Evolutionary conservation across 2,113 vertebrate genomes (phyloP).

Genomic region (Mixornis gularis): DNA sequence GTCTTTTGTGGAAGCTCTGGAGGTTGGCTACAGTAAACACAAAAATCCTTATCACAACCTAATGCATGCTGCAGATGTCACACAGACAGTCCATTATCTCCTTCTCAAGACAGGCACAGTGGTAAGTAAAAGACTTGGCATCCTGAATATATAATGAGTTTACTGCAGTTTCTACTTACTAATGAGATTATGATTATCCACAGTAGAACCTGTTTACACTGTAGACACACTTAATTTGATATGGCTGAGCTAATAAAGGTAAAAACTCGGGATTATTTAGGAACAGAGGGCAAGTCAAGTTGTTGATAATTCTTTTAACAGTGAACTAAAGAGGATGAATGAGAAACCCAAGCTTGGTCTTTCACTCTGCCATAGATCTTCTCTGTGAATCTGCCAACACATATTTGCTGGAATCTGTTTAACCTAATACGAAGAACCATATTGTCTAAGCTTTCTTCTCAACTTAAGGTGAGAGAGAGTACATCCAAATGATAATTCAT

Average conservation of each 20-base stretch:
- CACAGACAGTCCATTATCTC: slow-evolving; percentile 94
- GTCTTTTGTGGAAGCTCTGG: slow-evolving; percentile 94
- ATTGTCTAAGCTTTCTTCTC: background rate
- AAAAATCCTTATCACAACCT: slow-evolving; percentile 99
- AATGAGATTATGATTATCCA: background rate
- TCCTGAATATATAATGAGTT: background rate
- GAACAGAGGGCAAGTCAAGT: background rate
- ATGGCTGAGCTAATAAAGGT: background rate
- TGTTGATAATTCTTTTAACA: background rate
- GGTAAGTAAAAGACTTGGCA: slow-evolving; percentile 74
- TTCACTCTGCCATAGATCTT: background rate
- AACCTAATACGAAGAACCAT: background rate
- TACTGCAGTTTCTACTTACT: background rate
- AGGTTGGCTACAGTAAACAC: slow-evolving; percentile 95
- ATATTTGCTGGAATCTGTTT: background rate
- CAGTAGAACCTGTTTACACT: background rate
- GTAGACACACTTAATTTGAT: background rate
- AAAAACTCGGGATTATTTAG: background rate
- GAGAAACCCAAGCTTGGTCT: background rate
- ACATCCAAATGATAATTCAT: background rate
- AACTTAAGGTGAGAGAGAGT: background rate
- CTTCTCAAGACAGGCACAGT: slow-evolving; percentile 92
- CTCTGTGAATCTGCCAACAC: background rate
- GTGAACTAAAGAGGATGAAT: background rate
- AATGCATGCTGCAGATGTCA: slow-evolving; percentile 94